A percentile compares a stretch with the other conserved stretches of the same genome.
Conservation (phyloP, 2,113 vertebrate species). For the Triplophysa rosa region DNA sequence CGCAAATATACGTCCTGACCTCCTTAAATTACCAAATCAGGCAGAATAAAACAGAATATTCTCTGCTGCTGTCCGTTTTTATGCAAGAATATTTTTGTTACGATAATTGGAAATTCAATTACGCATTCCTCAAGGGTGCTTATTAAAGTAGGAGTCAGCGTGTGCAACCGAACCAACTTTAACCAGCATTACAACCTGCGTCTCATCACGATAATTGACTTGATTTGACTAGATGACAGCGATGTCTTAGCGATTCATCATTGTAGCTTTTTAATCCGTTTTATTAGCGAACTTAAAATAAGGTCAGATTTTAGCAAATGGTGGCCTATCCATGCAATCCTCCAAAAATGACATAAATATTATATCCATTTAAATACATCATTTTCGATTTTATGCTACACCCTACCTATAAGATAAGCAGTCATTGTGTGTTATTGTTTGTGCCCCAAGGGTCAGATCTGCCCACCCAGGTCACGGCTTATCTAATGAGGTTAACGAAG, state of each 20-base stretch:
- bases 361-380: not conserved
- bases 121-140: conserved; percentile 52
- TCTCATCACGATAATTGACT: conserved; percentile 82
- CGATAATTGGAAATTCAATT: conserved; percentile 73
- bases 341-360: not conserved
- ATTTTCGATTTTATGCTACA: too few relatives aligned
- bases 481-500: conserved; percentile 44
- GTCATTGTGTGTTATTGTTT: not conserved
- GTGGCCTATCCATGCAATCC: not conserved
- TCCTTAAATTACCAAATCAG: conserved; percentile 68
- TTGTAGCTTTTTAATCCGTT: conserved; percentile 65
- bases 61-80: conserved; percentile 63
- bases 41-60: conserved; percentile 64
- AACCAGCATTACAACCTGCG: conserved; percentile 83
- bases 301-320: conserved; percentile 16
- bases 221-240: conserved; percentile 83
- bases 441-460: not conserved
- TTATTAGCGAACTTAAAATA: conserved; percentile 30
- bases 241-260: conserved; percentile 76
- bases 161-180: conserved; percentile 71
- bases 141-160: conserved; percentile 65
- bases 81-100: conserved; percentile 71
- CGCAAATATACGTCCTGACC: conserved; percentile 54
- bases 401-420: not conserved
- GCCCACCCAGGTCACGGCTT: conserved; percentile 17